Conservation (phyloP, 2,113 vertebrate genomes). For the Albula glossodonta region DNA sequence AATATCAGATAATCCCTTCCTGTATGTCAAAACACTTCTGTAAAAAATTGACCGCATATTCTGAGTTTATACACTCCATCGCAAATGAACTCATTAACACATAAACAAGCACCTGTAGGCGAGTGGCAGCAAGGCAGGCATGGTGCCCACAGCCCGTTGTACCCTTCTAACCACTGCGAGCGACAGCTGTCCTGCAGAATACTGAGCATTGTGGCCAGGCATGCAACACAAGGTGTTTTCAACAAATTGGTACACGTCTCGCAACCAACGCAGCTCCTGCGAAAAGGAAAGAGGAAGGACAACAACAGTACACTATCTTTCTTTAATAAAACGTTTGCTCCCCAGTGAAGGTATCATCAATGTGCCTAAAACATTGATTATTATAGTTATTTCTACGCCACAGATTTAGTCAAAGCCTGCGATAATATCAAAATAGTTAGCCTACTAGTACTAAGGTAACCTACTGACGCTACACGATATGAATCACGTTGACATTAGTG, state of each 20-base stretch:
- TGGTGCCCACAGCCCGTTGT: constrained; percentile 18
- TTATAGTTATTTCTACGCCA: too few relatives aligned
- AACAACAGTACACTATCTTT: background rate
- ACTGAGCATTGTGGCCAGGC: constrained; percentile 1
- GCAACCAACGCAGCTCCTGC: constrained; percentile 60
- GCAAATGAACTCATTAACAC: background rate
- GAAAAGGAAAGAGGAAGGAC: background rate
- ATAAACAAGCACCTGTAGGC: constrained; percentile 38
- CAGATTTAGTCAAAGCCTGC: too few relatives aligned
- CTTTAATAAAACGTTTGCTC: background rate
- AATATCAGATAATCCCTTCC: too few relatives aligned
- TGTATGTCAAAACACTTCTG: too few relatives aligned
- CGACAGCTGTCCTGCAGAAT: constrained; percentile 29
- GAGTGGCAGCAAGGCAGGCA: constrained; percentile 4
- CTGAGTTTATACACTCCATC: background rate
- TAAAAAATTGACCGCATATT: too few relatives aligned
- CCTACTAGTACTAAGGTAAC: too few relatives aligned
- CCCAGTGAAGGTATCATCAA: too few relatives aligned
- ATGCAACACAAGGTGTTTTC: constrained; percentile 33
- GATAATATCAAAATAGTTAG: too few relatives aligned
- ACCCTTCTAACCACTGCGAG: constrained; percentile 29
- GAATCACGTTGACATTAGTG: too few relatives aligned
- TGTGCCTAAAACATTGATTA: too few relatives aligned
- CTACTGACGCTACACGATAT: too few relatives aligned
- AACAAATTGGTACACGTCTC: constrained; percentile 50